Evolutionary conservation across 2,888 invertebrate genomes (phyloP).

Genomic region (Elmis aenea): DNA sequence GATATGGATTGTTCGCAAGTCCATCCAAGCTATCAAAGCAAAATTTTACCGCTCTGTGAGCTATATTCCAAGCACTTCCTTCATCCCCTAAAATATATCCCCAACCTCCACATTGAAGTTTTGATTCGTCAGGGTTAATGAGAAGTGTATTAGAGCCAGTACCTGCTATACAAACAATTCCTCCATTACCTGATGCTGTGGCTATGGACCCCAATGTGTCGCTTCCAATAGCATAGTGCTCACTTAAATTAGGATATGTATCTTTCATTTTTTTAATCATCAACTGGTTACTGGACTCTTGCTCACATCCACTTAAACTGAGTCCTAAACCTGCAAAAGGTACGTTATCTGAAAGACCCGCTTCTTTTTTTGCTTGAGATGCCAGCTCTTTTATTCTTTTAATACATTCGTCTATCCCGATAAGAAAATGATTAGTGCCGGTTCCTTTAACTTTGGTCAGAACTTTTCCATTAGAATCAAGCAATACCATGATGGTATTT

Average conservation of each 20-base stretch:
- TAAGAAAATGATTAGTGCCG: conserved; percentile 77
- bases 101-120: conserved; percentile 90
- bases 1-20: conserved; percentile 58
- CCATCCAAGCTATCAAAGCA: conserved; percentile 87
- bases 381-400: conserved; percentile 71
- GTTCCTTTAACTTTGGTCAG: conserved; percentile 63
- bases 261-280: conserved; percentile 61
- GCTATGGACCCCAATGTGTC: conserved; percentile 86
- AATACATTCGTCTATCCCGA: conserved; percentile 78
- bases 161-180: conserved; percentile 83
- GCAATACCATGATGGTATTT: conserved; percentile 74
- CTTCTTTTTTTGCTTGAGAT: conserved; percentile 57
- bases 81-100: conserved; percentile 93
- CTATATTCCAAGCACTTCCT: conserved; percentile 86
- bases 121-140: conserved; percentile 76
- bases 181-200: conserved; percentile 71
- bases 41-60: conserved; percentile 76
- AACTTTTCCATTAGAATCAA: conserved; percentile 65
- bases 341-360: conserved; percentile 54
- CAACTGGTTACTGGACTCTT: conserved; percentile 68
- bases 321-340: conserved; percentile 70
- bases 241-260: conserved; percentile 58
- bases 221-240: conserved; percentile 67
- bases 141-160: conserved; percentile 84
- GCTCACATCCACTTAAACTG: conserved; percentile 88